Evolutionary conservation across 2,888 invertebrate species (phyloP), one percentile per base, ranked within the genome.

Genomic region (Dichetophora obliterata): DNA sequence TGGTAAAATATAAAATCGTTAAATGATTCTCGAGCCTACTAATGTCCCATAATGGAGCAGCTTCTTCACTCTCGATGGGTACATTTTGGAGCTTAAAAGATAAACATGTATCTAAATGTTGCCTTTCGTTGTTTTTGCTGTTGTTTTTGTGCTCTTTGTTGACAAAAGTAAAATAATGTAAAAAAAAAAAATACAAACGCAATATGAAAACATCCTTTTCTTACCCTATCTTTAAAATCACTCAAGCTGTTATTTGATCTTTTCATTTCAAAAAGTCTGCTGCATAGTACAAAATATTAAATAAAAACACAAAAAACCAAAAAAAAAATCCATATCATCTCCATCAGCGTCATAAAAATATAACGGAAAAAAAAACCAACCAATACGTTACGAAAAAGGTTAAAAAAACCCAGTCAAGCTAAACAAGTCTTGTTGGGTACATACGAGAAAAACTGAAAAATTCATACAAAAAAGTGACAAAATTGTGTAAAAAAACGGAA

Each of bases 341-440:
- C 9, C 22, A 52, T n/a, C 54, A 54, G 54, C 27, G 16, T 9
- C 27, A 54, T 27, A 14, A 48, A 19, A 50, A 16, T 31, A 37
- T 19, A 37, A 16, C 9, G 19, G 16, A 37, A 43, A 43, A 9
- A n/a, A 19, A 22, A 31, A n/a, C 63, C 24, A 31, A 63, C 27
- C 27, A 27, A 68, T 48, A 27, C 50, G 37, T 22, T 66, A 43
- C 48, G 8, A 48, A 50, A 24, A 24, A 50, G 59, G 50, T 14
- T 31, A 24, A 50, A 11, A 19, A 57, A 71, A 59, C 24, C 57
- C 70, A 74, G 52, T 74, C 31, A 65, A 81, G 78, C 78, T 78
- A 80, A 79, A 80, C 80, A 80, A 79, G 81, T 79, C 76, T 78
- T 79, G 6, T 4, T 43, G 78, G 78, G 77, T 79, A 80, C 79